Conservation (phyloP, 2,888 invertebrate genomes). For the Drosophila dives region DNA sequence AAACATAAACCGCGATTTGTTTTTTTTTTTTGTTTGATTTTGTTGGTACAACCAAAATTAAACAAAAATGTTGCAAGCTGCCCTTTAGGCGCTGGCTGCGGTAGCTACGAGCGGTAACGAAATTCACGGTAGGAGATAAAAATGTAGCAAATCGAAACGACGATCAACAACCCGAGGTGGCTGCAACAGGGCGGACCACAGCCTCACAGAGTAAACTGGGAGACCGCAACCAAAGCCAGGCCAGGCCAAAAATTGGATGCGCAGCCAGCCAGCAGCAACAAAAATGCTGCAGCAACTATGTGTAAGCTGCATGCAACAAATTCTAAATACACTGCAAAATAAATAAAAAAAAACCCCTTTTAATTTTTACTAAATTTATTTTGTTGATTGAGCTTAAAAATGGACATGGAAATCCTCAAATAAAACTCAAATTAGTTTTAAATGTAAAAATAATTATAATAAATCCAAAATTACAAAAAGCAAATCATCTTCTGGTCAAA, state of each 20-base stretch:
- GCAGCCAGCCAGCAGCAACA: slow-evolving; percentile 45
- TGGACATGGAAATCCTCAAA: too few relatives aligned
- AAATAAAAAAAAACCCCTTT: background rate
- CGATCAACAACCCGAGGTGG: slow-evolving; percentile 78
- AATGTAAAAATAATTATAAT: background rate
- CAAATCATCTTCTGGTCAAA: background rate
- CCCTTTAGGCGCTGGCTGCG: slow-evolving; percentile 63
- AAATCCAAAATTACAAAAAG: background rate
- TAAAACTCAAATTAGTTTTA: background rate
- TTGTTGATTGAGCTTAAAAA: too few relatives aligned
- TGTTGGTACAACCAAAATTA: slow-evolving; percentile 23
- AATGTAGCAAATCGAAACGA: slow-evolving; percentile 77
- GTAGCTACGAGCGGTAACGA: slow-evolving; percentile 79
- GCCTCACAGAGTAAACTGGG: slow-evolving; percentile 28
- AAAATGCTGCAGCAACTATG: background rate
- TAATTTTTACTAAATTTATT: too few relatives aligned
- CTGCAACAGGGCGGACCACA: slow-evolving; percentile 39
- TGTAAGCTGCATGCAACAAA: background rate
- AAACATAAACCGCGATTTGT: slow-evolving; percentile 2
- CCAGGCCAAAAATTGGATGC: slow-evolving; percentile 58
- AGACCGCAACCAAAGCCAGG: slow-evolving; percentile 24
- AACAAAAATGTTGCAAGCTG: slow-evolving; percentile 36
- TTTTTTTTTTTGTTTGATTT: slow-evolving; percentile 4
- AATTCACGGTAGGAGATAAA: slow-evolving; percentile 82
- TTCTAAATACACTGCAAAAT: background rate